Percentiles rank a stretch among this genome's conserved stretches.
Evolutionary conservation across 2,888 invertebrate species (phyloP).

Genomic region (Tinea pellionella): DNA sequence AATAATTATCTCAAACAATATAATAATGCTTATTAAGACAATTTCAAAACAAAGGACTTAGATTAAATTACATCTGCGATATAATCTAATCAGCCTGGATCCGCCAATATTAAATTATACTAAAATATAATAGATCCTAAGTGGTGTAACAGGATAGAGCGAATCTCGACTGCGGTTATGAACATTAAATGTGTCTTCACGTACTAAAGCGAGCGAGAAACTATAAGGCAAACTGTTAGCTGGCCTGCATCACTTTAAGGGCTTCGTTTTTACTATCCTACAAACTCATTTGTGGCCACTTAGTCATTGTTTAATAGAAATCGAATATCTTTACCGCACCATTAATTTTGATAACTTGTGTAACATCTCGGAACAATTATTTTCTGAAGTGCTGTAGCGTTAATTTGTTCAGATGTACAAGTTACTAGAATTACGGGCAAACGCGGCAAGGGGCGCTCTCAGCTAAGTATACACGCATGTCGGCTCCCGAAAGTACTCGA

Average conservation of each 20-base stretch:
- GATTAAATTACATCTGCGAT: neutral
- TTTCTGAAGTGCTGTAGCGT: too few species aligned
- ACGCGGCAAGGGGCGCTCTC: neutral
- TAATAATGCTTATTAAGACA: neutral
- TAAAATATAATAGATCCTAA: neutral
- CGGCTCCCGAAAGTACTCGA: neutral
- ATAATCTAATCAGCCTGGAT: neutral
- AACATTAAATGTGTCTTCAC: neutral
- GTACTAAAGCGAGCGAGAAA: neutral
- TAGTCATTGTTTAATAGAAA: too few species aligned
- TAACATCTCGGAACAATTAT: too few species aligned
- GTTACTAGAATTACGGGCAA: neutral
- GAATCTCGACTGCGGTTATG: neutral
- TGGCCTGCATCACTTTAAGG: too few species aligned
- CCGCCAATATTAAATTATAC: neutral
- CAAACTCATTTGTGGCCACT: too few species aligned
- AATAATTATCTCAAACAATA: too few species aligned
- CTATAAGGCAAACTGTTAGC: too few species aligned
- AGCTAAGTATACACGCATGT: slow-evolving; percentile 3
- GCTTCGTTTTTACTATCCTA: too few species aligned
- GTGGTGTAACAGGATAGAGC: neutral
- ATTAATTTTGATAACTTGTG: too few species aligned
- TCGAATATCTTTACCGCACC: too few species aligned
- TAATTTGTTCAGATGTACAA: too few species aligned
- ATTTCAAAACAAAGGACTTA: neutral